phyloP scores from a whole-genome alignment of 1,140 invertebrate genomes.

The Leptoteleia sp. region DNA sequence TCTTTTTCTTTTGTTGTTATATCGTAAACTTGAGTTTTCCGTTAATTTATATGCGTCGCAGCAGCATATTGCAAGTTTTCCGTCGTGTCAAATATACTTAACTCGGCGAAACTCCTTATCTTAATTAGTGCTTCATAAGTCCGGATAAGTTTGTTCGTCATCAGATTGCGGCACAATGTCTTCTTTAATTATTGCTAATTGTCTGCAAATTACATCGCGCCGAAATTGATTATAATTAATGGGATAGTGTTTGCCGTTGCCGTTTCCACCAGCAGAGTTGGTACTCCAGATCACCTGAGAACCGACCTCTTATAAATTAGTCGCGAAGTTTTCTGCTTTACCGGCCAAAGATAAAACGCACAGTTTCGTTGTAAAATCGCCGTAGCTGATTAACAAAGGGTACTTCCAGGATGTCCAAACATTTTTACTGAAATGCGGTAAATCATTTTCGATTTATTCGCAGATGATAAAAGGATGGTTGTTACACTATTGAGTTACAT shows the following conservation, averaged over 20 bases:
- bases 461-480: constrained; percentile 7
- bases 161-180: constrained; percentile 13
- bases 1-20: no score
- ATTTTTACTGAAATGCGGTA: constrained; percentile 12
- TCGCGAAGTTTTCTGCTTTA: constrained; percentile 11
- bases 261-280: constrained; percentile 8
- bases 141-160: constrained; percentile 30
- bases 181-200: constrained; percentile 22
- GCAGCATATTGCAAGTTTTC: no score
- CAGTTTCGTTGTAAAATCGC: background rate
- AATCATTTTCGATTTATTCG: constrained; percentile 1
- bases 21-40: no score
- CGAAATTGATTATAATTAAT: constrained; percentile 2
- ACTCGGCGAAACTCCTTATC: constrained; percentile 43
- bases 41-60: constrained; percentile 37
- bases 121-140: constrained; percentile 44
- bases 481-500: no score
- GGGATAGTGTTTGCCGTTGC: constrained; percentile 18
- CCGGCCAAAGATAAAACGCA: background rate
- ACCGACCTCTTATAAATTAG: background rate
- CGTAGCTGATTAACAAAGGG: constrained; percentile 3
- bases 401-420: background rate
- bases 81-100: constrained; percentile 13
- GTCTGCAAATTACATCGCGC: background rate
- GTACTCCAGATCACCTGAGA: constrained; percentile 7